Base-by-base conservation (phyloP, 2,888 invertebrate genomes). In the Heliothis peltigera region DNA sequence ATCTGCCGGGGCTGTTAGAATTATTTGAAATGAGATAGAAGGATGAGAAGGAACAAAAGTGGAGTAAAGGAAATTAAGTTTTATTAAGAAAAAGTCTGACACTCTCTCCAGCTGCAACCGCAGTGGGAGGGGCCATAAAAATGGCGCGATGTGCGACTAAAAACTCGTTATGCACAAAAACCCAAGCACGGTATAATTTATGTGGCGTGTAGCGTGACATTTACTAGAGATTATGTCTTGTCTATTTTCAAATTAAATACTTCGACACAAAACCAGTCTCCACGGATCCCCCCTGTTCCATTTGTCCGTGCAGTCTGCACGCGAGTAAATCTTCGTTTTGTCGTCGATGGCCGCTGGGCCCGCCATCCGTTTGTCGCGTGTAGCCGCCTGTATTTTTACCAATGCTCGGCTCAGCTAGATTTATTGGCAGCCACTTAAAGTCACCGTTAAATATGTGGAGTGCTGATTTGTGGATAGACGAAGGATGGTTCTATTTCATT, bases 291-390 rank as follows among this genome's bases (percentile, higher is more conserved):
- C 48, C 46, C 2, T 80, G 67, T 80, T 22, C 79, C 54, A 53
- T 62, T 64, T 71, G 64, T 63, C 71, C 78, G 79, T 81, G 75
- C 74, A 73, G 70, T 76, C 70, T 71, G 63, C 75, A 72, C 72
- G 51, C 78, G 66, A 83, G 84, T 89, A 87, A 87, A 88, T 88
- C 88, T 88, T 87, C 84, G 86, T 87, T 87, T 83, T 82, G 84
- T 80, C 83, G 76, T 73, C 81, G 75, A 69, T 56, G 74, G 70
- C 55, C 59, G 61, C 46, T 53, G 64, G 70, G 63, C 81, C 77
- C 80, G 79, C 83, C 85, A 84, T 82, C 83, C 85, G 86, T 86
- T 84, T 83, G 85, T 82, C 82, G 80, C 72, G 75, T 77, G 78
- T 79, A 78, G 79, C 66, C 70, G 71, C 72, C 62, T 84, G 80